Evolutionary conservation across 2,113 vertebrate genomes (phyloP).

Genomic region (Mesocricetus auratus): DNA sequence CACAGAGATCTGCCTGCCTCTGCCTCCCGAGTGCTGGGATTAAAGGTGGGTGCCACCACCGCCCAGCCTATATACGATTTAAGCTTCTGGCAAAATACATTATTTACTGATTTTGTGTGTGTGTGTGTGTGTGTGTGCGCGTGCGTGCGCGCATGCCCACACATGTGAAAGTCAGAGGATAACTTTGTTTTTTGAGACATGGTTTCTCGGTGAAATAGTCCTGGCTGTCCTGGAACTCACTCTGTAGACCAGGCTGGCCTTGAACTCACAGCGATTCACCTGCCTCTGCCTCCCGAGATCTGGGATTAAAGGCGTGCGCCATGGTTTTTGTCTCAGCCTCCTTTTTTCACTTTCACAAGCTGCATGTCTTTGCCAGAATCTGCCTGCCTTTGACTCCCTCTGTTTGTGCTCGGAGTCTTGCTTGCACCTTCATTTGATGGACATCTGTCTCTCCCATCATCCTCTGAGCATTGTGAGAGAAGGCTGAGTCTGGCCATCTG

Average conservation of each 20-base stretch:
- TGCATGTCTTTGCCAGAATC: background rate
- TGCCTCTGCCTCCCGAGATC: background rate
- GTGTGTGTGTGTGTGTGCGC: background rate
- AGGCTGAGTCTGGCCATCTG: background rate
- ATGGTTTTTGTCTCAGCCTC: background rate
- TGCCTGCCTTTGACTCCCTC: background rate
- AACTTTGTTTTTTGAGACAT: background rate
- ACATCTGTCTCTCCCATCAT: background rate
- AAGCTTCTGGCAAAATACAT: slow-evolving; percentile 30
- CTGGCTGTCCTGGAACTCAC: background rate
- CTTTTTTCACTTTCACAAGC: background rate
- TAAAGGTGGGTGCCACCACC: too few relatives aligned
- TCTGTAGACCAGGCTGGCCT: too few relatives aligned
- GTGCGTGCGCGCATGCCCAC: background rate
- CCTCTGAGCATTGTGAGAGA: background rate
- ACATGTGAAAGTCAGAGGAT: background rate
- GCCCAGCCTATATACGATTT: too few relatives aligned
- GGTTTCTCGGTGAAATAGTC: background rate
- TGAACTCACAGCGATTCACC: background rate
- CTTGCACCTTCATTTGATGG: background rate
- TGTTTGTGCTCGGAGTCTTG: background rate
- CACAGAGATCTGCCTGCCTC: too few relatives aligned
- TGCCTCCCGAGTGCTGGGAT: too few relatives aligned
- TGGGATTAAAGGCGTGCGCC: background rate
- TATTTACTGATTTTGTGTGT: background rate